A percentile compares a stretch with the other conserved stretches of the same genome.
Evolutionary conservation across 1,140 invertebrate species (phyloP).

Genomic region (Saccostrea glomerata): DNA sequence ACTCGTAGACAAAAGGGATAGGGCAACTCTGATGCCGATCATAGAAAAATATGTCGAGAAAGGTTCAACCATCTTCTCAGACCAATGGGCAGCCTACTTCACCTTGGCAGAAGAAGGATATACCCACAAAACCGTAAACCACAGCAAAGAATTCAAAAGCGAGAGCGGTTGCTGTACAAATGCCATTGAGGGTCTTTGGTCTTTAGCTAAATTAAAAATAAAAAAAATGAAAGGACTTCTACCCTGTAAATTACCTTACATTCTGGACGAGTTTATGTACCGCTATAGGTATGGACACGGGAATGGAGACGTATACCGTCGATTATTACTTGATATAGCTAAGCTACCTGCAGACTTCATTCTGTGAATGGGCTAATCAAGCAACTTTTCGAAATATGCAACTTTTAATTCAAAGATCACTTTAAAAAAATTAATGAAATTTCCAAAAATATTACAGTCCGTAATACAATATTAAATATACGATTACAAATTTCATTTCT

Average conservation of each 20-base stretch:
- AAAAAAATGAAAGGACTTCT: background rate
- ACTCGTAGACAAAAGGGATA: background rate
- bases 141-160: too few species aligned
- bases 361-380: background rate
- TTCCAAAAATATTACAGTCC: too few species aligned
- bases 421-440: too few species aligned
- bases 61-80: background rate
- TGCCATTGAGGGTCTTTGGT: background rate
- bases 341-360: background rate
- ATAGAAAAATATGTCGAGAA: slow-evolving; percentile 19
- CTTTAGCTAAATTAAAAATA: background rate
- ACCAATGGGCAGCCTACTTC: background rate
- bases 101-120: background rate
- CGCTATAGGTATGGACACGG: background rate
- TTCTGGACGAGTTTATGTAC: background rate
- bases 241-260: background rate
- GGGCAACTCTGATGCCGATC: background rate
- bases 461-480: too few species aligned
- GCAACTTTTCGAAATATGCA: too few species aligned
- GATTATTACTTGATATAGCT: background rate
- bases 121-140: background rate
- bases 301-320: background rate
- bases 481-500: too few species aligned
- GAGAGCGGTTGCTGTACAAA: background rate
- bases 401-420: too few species aligned